Base-by-base conservation (phyloP, 2,888 invertebrate species). In the Eupeodes latifasciatus region DNA sequence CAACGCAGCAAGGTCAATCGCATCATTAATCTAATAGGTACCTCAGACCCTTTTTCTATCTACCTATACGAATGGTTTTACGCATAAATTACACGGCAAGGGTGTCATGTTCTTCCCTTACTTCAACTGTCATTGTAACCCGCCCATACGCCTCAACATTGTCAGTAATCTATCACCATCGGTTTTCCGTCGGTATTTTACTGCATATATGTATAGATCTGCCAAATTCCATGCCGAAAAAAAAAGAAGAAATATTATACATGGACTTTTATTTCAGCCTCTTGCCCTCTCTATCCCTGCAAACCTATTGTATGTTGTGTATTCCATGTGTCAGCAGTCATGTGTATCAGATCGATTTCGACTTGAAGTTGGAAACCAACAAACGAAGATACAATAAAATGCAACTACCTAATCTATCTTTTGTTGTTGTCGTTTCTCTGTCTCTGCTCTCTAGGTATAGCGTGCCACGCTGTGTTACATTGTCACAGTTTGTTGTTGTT, bases 351-450 rank as follows among this genome's bases (percentile, higher is more conserved):
- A 69, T 64, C 69, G 76, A 76, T 81, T 76, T 76, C 74, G 61
- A 76, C 53, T 69, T 69, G n/a, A 53, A 76, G 47, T 69, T 69
- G n/a, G 62, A 69, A 62, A 59, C 62, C 47, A 49, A 76, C 55
- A 72, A 47, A 64, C 14, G 36, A 47, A 44, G 12, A 71, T 61
- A 36, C 76, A 57, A 27, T 62, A 76, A 71, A 82, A 82, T 71
- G 62, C 71, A 77, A 64, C 71, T 67, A 69, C 67, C 49, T 71
- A 77, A 82, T 82, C 77, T 71, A 74, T 77, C 76, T 75, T 61
- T 11, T n/a, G 40, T 51, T 19, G 16, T 71, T 36, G 12, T 40
- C 57, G 12, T 71, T 51, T 67, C 19, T 67, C 66, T 80, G 12
- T 19, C 7, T 12, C 36, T 51, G 16, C n/a, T 27, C n/a, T 27